phyloP scores from a whole-genome alignment of 2,113 vertebrate genomes.

The Salminus brasiliensis region DNA sequence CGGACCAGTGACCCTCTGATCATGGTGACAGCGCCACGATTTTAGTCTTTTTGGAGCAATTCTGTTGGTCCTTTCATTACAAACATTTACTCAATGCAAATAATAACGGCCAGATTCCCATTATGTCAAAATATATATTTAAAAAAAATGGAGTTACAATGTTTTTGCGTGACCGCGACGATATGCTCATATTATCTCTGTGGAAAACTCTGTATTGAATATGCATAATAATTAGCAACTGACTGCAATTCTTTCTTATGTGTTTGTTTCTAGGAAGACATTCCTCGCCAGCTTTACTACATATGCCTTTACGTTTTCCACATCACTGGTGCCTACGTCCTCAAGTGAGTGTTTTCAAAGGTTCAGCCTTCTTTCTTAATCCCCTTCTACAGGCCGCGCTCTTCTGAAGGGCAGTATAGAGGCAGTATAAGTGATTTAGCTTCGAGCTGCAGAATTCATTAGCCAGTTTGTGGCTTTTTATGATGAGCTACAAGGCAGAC shows the following conservation, averaged over 20 bases:
- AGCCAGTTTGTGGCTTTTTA: not conserved
- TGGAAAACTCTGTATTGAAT: no score
- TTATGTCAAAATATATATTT: no score
- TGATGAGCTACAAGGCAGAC: not conserved
- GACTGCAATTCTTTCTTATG: not conserved
- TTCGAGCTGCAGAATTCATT: not conserved
- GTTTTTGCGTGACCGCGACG: no score
- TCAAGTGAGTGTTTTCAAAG: slow-evolving; percentile 77
- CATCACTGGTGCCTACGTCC: slow-evolving; percentile 84
- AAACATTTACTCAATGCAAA: no score
- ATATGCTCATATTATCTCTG: no score
- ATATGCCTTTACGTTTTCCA: slow-evolving; percentile 85
- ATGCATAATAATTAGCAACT: no score
- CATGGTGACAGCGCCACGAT: no score
- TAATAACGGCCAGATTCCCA: no score
- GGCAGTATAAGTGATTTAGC: not conserved
- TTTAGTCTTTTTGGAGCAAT: no score
- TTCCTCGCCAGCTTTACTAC: slow-evolving; percentile 84
- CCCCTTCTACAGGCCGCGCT: not conserved
- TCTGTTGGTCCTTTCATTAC: no score
- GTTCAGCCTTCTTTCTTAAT: not conserved
- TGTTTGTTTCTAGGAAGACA: slow-evolving; percentile 77
- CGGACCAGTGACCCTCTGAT: no score
- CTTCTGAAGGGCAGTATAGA: not conserved
- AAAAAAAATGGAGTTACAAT: no score